phyloP scores from a whole-genome alignment of 2,888 invertebrate species.

The Trisateles emortualis region DNA sequence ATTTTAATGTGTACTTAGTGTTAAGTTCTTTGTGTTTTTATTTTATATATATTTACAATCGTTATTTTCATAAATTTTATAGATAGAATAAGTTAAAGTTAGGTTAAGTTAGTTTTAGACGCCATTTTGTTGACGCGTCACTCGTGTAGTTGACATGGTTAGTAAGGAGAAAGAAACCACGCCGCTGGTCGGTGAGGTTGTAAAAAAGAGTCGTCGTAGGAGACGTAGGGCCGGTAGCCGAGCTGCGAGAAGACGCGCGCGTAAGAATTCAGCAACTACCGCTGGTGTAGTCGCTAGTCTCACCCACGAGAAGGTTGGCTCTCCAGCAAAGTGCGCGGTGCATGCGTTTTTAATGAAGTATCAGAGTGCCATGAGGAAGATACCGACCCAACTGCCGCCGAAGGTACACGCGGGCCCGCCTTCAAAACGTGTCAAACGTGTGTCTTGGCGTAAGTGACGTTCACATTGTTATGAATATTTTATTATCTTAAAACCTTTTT shows the following conservation, averaged over 20 bases:
- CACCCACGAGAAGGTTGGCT: conserved; percentile 42
- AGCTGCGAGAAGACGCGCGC: conserved; percentile 65
- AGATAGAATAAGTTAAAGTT: conserved; percentile 49
- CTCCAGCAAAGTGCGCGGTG: conserved; percentile 76
- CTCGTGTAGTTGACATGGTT: conserved; percentile 57
- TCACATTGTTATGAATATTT: not conserved
- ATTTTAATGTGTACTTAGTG: conserved; percentile 50
- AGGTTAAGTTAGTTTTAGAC: conserved; percentile 54
- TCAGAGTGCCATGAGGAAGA: conserved; percentile 74
- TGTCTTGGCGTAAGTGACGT: conserved; percentile 80
- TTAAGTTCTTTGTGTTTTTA: conserved; percentile 48
- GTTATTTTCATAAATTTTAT: conserved; percentile 51
- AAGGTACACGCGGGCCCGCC: conserved; percentile 76
- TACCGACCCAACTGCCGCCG: conserved; percentile 76
- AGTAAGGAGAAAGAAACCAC: conserved; percentile 67
- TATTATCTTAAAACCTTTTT: not conserved
- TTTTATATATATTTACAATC: conserved; percentile 49
- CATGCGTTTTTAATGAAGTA: conserved; percentile 76
- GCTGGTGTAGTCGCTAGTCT: conserved; percentile 34
- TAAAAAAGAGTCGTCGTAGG: conserved; percentile 63
- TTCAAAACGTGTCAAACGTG: conserved; percentile 77
- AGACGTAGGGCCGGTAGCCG: conserved; percentile 66
- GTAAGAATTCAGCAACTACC: conserved; percentile 51
- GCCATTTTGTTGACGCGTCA: conserved; percentile 72
- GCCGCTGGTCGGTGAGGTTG: conserved; percentile 52